A percentile compares a stretch with the other conserved stretches of the same genome.
phyloP scores from a whole-genome alignment of 2,113 vertebrate species.

The Bothrops jararaca region DNA sequence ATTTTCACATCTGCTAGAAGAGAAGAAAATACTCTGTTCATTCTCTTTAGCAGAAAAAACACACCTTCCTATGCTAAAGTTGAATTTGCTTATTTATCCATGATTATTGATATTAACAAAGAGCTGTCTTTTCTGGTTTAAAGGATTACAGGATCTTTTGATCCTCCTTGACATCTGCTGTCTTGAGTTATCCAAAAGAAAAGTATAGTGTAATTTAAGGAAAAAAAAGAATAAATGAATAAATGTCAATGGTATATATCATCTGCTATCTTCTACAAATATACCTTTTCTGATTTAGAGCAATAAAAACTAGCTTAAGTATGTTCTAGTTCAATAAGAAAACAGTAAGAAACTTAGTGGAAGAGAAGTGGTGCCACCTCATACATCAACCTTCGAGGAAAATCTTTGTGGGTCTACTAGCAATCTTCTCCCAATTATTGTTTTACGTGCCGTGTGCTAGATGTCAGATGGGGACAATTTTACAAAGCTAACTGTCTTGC shows the following conservation, averaged over 20 bases:
- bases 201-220: neutral
- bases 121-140: neutral
- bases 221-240: neutral
- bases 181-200: neutral
- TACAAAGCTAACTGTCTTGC: neutral
- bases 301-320: neutral
- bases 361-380: neutral
- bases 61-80: neutral
- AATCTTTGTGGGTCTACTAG: neutral
- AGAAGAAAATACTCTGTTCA: neutral
- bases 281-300: neutral
- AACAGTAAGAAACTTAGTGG: neutral
- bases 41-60: neutral
- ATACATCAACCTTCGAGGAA: neutral
- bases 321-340: neutral
- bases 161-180: neutral
- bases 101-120: neutral
- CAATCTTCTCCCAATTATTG: neutral
- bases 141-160: neutral
- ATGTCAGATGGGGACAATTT: neutral
- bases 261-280: neutral
- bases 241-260: neutral
- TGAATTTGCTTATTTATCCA: neutral
- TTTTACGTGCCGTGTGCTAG: neutral
- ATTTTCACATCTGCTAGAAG: neutral